Conservation (phyloP, 2,113 vertebrate genomes). For the Romanogobio albipinnatus region DNA sequence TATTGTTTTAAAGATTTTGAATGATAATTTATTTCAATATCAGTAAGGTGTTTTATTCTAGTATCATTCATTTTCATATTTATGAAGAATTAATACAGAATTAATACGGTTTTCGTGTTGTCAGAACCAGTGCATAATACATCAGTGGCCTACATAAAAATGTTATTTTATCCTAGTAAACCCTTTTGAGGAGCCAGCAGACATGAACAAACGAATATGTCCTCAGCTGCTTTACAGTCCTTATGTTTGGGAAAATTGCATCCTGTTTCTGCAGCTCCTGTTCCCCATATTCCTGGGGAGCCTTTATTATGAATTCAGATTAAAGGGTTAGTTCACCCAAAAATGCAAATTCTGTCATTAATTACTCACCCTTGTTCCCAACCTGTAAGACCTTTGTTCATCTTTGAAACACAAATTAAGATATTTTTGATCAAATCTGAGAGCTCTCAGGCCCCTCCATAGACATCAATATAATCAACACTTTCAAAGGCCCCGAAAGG, state of each 20-base stretch:
- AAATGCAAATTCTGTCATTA: no score
- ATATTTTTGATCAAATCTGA: no score
- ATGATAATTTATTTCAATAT: not conserved
- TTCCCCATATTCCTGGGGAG: slow-evolving; percentile 56
- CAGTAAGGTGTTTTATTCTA: no score
- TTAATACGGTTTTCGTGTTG: not conserved
- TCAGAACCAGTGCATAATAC: not conserved
- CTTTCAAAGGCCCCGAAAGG: no score
- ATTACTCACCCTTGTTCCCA: no score
- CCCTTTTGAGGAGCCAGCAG: not conserved
- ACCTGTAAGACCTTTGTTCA: no score
- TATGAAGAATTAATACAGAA: not conserved
- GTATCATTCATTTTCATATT: not conserved
- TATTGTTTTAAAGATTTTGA: not conserved
- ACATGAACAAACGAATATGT: not conserved
- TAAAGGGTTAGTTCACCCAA: not conserved
- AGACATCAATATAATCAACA: no score
- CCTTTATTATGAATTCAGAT: slow-evolving; percentile 62
- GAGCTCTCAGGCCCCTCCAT: no score
- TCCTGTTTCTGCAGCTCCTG: not conserved
- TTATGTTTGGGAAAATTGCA: not conserved
- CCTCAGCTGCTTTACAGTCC: not conserved
- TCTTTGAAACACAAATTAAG: no score
- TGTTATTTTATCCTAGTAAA: not conserved
- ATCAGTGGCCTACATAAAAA: not conserved